Percentiles rank a stretch among this genome's conserved stretches.
These are phyloP conservation scores for Periophthalmus magnuspinnatus DNA, from an alignment of 2,797 vertebrate species.

Conservation along the genomic window DNA sequence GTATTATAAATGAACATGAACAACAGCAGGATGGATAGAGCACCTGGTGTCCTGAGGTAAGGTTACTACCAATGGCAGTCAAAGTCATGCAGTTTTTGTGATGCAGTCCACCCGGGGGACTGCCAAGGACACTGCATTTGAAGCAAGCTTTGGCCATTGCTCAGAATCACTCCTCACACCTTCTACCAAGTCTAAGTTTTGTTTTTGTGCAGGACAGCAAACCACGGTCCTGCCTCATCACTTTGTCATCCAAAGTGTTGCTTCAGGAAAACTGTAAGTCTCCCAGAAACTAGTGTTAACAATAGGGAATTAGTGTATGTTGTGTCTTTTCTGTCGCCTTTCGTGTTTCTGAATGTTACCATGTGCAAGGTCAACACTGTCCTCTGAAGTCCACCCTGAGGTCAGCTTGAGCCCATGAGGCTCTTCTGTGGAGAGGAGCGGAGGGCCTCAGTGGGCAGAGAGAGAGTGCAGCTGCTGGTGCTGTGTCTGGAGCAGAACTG, in stretches of 20 bases:
- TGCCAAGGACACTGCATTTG: slow-evolving; percentile 35
- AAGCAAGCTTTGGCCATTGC: slow-evolving; percentile 4
- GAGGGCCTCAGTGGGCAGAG: slow-evolving; percentile 34
- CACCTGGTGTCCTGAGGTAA: slow-evolving; percentile 53
- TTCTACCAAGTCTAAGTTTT: slow-evolving; percentile 33
- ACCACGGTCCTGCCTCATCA: slow-evolving; percentile 30
- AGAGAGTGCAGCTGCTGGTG: slow-evolving; percentile 64
- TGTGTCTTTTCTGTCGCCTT: background rate
- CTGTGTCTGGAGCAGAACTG: slow-evolving; percentile 72
- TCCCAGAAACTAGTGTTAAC: slow-evolving; percentile 20
- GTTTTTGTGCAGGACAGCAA: slow-evolving; percentile 25
- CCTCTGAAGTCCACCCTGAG: slow-evolving; percentile 40
- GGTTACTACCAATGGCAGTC: slow-evolving; percentile 55
- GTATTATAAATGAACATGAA: slow-evolving; percentile 64
- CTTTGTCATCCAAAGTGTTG: slow-evolving; percentile 33
- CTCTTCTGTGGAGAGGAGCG: slow-evolving; percentile 42
- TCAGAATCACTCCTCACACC: slow-evolving; percentile 10
- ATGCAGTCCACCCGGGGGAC: slow-evolving; percentile 37
- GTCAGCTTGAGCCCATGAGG: slow-evolving; percentile 52
- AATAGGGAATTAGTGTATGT: slow-evolving; percentile 4
- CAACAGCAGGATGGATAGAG: slow-evolving; percentile 37
- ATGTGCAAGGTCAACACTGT: slow-evolving; percentile 47
- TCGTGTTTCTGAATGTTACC: slow-evolving; percentile 19
- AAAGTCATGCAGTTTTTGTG: slow-evolving; percentile 55
- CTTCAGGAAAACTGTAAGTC: slow-evolving; percentile 35